These are phyloP conservation scores for Sarcophaga variegata DNA, from an alignment of 2,888 invertebrate species.

Conservation along the genomic window DNA sequence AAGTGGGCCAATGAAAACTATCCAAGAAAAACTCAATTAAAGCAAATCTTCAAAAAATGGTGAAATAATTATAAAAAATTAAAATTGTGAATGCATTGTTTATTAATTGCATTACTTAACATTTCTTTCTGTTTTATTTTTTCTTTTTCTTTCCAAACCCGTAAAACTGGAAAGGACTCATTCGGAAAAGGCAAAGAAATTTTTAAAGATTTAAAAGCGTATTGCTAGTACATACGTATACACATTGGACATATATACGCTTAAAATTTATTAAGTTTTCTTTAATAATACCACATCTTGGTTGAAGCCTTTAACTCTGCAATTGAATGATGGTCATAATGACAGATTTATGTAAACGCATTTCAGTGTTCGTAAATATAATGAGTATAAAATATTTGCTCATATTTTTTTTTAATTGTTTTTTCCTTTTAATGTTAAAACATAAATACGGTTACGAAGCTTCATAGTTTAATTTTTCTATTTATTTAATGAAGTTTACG, in stretches of 20 bases:
- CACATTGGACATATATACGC: too few relatives aligned
- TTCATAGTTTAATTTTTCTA: slow-evolving; percentile 39
- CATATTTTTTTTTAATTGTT: slow-evolving; percentile 2
- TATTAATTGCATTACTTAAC: slow-evolving; percentile 29
- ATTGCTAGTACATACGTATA: not conserved
- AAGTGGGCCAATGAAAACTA: not conserved
- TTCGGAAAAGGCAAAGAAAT: slow-evolving; percentile 1
- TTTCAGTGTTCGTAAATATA: slow-evolving; percentile 40
- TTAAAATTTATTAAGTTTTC: too few relatives aligned
- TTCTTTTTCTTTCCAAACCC: slow-evolving; percentile 2
- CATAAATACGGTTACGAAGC: not conserved
- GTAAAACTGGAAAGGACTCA: slow-evolving; percentile 55
- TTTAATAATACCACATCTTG: too few relatives aligned
- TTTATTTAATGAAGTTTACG: slow-evolving; percentile 46
- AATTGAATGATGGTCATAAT: slow-evolving; percentile 45
- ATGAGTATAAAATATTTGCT: slow-evolving; percentile 21
- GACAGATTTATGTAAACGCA: slow-evolving; percentile 19
- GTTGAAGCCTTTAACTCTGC: not conserved
- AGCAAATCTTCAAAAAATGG: slow-evolving; percentile 3
- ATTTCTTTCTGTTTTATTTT: not conserved
- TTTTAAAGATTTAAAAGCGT: not conserved
- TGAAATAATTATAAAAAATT: slow-evolving; percentile 22
- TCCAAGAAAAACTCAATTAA: not conserved
- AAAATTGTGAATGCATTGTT: slow-evolving; percentile 34
- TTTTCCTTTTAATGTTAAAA: slow-evolving; percentile 1